Conservation (phyloP, 2,888 invertebrate species). For the Leptinotarsa rubiginosa region DNA sequence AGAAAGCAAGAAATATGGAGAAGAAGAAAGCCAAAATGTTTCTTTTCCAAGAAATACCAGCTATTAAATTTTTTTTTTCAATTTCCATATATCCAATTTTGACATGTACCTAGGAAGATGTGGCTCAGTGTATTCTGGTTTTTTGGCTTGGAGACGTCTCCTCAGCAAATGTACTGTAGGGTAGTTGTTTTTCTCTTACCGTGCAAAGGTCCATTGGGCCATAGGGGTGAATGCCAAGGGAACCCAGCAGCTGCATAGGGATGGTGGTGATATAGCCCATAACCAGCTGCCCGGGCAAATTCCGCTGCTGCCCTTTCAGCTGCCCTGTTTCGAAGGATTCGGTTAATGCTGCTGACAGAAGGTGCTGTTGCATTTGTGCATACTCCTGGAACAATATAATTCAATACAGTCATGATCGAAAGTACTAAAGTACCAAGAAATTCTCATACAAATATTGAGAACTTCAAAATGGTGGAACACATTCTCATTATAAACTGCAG, state of each 20-base stretch:
- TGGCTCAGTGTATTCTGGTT: too few relatives aligned
- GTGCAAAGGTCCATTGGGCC: conserved; percentile 67
- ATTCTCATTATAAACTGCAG: too few relatives aligned
- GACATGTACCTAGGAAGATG: too few relatives aligned
- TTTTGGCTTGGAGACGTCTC: too few relatives aligned
- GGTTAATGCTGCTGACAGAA: conserved; percentile 95
- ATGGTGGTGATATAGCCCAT: conserved; percentile 85
- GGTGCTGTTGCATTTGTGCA: conserved; percentile 96
- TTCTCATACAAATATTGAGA: too few relatives aligned
- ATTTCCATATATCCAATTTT: too few relatives aligned
- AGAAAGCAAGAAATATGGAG: too few relatives aligned
- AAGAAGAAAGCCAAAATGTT: too few relatives aligned
- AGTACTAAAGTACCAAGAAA: too few relatives aligned
- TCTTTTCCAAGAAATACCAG: too few relatives aligned
- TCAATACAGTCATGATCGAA: neutral
- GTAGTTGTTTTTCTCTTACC: neutral
- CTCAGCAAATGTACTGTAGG: neutral
- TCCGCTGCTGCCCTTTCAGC: conserved; percentile 97
- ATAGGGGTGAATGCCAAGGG: conserved; percentile 70
- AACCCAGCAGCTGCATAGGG: conserved; percentile 73
- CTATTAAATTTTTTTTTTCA: too few relatives aligned
- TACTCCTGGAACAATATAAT: conserved; percentile 75
- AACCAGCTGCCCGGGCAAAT: conserved; percentile 92
- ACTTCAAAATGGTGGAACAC: too few relatives aligned
- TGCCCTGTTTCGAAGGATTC: conserved; percentile 94